Base-by-base conservation (phyloP, 2,113 vertebrate genomes). In the Sapayoa aenigma region DNA sequence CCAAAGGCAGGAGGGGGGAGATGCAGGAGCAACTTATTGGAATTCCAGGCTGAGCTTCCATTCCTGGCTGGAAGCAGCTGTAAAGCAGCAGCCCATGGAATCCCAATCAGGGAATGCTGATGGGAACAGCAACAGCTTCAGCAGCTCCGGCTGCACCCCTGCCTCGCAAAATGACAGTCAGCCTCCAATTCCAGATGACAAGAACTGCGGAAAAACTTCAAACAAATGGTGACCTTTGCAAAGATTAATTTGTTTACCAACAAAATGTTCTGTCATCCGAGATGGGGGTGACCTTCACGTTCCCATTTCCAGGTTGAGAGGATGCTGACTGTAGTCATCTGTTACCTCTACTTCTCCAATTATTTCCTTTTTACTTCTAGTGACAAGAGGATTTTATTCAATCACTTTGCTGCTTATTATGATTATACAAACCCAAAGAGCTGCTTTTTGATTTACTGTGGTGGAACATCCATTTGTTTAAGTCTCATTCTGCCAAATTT, bases 201-300 rank as follows among this genome's bases (percentile, higher is more conserved):
- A 98, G 97, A 91, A 95, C 97, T 97, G 98, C 97, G 98, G 96
- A 98, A 96, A 98, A 98, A 98, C 98, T 98, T 98, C 95, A 98
- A 99, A 99, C 98, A 99, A 99, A 99, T 98, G 98, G 97, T 96
- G 98, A 99, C 99, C 99, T 99, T 99, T 98, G 94, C 68, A 98
- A 98, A 99, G 98, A 99, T 99, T 98, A 98, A 99, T 99, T 99
- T 99, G 98, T 99, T 99, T 99, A 98, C 98, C 98, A 98, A 98
- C 98, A 98, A 96, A 97, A 98, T 77, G 95, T 94, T 98, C 97
- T 94, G 98, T 99, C 98, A 98, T 97, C 95, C 60, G 97, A 98
- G 98, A 98, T 97, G 97, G 98, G 97, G 97, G 97, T 99, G 99
- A 99, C 99, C 99, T 99, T 99, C 98, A 98, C 97, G 95, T 97